Percentiles rank a stretch among this genome's conserved stretches.
phyloP scores from a whole-genome alignment of 2,888 invertebrate genomes.

The Drosophila basisetae region DNA sequence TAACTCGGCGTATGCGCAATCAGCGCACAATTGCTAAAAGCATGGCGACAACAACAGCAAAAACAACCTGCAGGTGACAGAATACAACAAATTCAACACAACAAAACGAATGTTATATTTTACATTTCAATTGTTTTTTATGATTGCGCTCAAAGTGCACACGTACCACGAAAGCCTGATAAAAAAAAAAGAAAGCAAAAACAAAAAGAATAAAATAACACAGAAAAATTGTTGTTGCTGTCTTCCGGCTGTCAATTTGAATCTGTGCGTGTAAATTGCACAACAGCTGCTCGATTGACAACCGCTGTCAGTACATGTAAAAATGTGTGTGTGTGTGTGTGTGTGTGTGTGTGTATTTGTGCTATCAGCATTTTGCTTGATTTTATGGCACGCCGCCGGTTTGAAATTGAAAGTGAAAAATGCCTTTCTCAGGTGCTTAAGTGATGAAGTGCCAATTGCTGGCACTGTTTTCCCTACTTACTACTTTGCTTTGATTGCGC shows the following conservation, averaged over 20 bases:
- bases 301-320: constrained; percentile 19
- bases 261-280: constrained; percentile 78
- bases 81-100: constrained; percentile 37
- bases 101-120: constrained; percentile 75
- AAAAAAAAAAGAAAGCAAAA: constrained; percentile 12
- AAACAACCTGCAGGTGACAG: constrained; percentile 59
- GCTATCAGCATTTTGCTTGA: constrained; percentile 71
- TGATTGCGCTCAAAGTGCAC: constrained; percentile 77
- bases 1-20: constrained; percentile 76
- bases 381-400: constrained; percentile 68
- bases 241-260: constrained; percentile 73
- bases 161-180: constrained; percentile 50
- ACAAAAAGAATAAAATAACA: constrained; percentile 2
- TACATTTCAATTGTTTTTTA: constrained; percentile 82
- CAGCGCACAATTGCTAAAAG: constrained; percentile 75
- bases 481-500: constrained; percentile 66
- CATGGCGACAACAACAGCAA: constrained; percentile 49
- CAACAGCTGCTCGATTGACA: constrained; percentile 78
- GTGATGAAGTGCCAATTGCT: constrained; percentile 80
- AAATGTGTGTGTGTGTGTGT: constrained; percentile 8
- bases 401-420: constrained; percentile 82
- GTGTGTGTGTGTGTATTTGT: constrained; percentile 27
- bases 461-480: constrained; percentile 24
- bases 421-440: constrained; percentile 78
- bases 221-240: constrained; percentile 37